phyloP scores from a whole-genome alignment of 2,797 vertebrate species.

The Apodemus agrarius region DNA sequence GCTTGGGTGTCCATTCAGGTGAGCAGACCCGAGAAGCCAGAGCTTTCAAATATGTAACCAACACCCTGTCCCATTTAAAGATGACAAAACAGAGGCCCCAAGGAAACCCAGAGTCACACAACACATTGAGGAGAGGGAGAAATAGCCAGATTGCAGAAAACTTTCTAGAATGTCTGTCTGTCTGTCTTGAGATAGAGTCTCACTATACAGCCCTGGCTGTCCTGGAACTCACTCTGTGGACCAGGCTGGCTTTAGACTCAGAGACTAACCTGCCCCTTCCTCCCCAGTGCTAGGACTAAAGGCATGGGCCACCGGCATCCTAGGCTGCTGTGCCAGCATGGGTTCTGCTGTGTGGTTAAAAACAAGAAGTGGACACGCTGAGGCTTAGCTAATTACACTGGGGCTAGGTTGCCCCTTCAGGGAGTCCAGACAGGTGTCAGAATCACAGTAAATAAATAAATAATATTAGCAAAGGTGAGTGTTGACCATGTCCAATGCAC shows the following conservation, averaged over 20 bases:
- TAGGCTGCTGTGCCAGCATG: neutral
- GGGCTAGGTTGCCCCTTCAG: neutral
- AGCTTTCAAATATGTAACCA: neutral
- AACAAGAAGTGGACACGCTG: neutral
- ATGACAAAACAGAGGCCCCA: neutral
- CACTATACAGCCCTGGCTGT: neutral
- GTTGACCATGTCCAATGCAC: neutral
- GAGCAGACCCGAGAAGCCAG: neutral
- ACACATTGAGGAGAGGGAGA: neutral
- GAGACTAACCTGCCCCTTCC: neutral
- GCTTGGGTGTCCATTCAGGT: neutral
- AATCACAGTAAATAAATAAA: neutral
- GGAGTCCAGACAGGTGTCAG: neutral
- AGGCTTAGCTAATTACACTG: neutral
- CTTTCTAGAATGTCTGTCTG: neutral
- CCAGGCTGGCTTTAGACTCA: neutral
- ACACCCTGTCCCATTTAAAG: neutral
- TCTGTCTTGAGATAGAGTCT: too few relatives aligned
- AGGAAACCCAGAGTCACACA: neutral
- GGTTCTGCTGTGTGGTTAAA: neutral
- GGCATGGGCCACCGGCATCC: neutral
- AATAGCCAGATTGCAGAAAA: neutral
- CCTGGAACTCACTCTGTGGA: neutral
- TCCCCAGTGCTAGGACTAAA: neutral
- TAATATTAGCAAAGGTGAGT: neutral